Evolutionary conservation across 2,888 invertebrate genomes (phyloP).

Genomic region (Drosophila limbata): DNA sequence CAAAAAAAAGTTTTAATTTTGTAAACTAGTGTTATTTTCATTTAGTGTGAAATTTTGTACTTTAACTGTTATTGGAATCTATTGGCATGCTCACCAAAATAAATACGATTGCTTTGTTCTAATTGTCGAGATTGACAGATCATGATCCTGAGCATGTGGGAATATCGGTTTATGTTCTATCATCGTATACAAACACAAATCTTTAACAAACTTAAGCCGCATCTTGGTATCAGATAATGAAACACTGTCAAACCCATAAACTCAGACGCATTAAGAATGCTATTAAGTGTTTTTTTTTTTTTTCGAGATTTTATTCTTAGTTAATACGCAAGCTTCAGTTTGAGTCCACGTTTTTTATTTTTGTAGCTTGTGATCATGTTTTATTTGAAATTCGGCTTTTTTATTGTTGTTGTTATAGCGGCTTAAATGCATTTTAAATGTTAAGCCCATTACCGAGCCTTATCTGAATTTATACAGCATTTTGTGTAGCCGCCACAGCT

Average conservation of each 20-base stretch:
- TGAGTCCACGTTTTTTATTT: conserved; percentile 2
- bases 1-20: too few species aligned
- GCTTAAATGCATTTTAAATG: conserved; percentile 23
- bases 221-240: conserved; percentile 30
- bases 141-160: too few species aligned
- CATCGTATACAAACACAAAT: conserved; percentile 20
- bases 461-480: conserved; percentile 20
- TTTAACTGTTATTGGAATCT: too few species aligned
- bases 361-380: not conserved
- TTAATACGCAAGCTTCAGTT: conserved; percentile 24
- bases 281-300: conserved; percentile 23
- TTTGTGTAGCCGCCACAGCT: conserved; percentile 29
- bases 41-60: too few species aligned
- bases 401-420: conserved; percentile 19
- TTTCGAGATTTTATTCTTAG: conserved; percentile 10
- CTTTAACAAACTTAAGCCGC: conserved; percentile 1
- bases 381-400: not conserved
- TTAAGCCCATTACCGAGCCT: not conserved
- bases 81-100: too few species aligned
- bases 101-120: too few species aligned
- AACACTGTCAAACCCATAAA: not conserved
- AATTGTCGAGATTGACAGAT: too few species aligned
- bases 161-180: not conserved
- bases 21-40: too few species aligned
- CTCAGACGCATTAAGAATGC: conserved; percentile 8